A percentile compares a stretch with the other conserved stretches of the same genome.
Conservation (phyloP, 1,140 invertebrate genomes). For the Geopemphigus sp. region DNA sequence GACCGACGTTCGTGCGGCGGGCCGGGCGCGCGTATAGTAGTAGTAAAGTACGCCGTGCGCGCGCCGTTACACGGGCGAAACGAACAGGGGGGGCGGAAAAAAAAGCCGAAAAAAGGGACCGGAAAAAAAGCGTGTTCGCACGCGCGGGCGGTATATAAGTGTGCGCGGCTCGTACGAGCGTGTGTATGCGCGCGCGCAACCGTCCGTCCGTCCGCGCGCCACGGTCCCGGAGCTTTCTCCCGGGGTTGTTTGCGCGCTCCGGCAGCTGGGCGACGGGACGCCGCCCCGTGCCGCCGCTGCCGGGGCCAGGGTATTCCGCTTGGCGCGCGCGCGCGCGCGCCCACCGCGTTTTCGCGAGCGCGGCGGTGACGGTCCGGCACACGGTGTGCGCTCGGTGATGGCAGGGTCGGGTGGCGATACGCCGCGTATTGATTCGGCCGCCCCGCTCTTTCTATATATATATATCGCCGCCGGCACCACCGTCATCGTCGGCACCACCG, state of each 20-base stretch:
- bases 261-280: slow-evolving; percentile 43
- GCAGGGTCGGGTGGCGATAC: too few species aligned
- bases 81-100: too few species aligned
- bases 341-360: slow-evolving; percentile 19
- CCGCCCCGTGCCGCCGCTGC: too few species aligned
- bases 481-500: not conserved
- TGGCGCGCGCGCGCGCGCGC: not conserved
- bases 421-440: too few species aligned
- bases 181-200: not conserved
- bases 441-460: not conserved
- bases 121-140: not conserved
- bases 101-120: too few species aligned
- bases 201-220: not conserved
- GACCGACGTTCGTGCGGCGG: not conserved
- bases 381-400: not conserved
- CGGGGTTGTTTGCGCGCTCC: slow-evolving; percentile 43
- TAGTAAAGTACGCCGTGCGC: slow-evolving; percentile 1
- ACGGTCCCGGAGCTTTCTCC: slow-evolving; percentile 47
- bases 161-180: not conserved
- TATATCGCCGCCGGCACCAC: too few species aligned
- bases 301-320: not conserved
- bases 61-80: not conserved
- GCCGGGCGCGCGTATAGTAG: slow-evolving; percentile 8
- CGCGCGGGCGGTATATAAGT: not conserved
- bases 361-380: slow-evolving; percentile 40